Base-by-base conservation (phyloP, 2,888 invertebrate species). In the Suillia variegata region DNA sequence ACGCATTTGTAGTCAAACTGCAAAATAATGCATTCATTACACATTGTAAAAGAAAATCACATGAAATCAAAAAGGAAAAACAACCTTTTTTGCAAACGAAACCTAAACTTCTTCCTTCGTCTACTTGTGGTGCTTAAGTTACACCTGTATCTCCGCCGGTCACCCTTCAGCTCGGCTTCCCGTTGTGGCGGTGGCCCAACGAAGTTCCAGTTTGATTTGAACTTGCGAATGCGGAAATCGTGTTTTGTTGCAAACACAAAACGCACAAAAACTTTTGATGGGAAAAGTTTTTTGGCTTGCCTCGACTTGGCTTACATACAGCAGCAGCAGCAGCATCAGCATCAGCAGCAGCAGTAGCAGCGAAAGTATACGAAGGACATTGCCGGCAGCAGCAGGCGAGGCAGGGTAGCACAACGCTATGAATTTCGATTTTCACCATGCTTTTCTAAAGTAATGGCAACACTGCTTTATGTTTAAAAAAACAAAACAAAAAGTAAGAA, bases 271-370 rank as follows among this genome's bases (percentile, higher is more conserved):
- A 75, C 71, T 75, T 75, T 75, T 75, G 74, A 75, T 75, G 75
- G 76, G 73, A 75, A 75, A 75, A 75, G 74, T 75, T 75, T 75
- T 63, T 67, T 69, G 67, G 66, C 73, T 70, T 71, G 71, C 72
- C 67, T 5, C n/a, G 3, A 38, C 6, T 10, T 26, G 26, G 26
- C 26, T 5, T 6, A 26, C 5, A 12, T 26, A 15, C 22, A 21
- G 18, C 15, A 18, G 50, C 34, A 18, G 12, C 18, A 31, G 24
- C 10, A 22, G 18, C 47, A 22, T 12, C 38, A 26, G 8, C 69
- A 61, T 67, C 68, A 52, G 65, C 62, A 66, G 71, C n/a, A n/a
- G n/a, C n/a, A n/a, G n/a, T n/a, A n/a, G n/a, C n/a, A n/a, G n/a
- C n/a, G n/a, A n/a, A n/a, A n/a, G n/a, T n/a, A n/a, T n/a, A n/a